Conservation (phyloP, 2,888 invertebrate genomes). For the Empis livida region DNA sequence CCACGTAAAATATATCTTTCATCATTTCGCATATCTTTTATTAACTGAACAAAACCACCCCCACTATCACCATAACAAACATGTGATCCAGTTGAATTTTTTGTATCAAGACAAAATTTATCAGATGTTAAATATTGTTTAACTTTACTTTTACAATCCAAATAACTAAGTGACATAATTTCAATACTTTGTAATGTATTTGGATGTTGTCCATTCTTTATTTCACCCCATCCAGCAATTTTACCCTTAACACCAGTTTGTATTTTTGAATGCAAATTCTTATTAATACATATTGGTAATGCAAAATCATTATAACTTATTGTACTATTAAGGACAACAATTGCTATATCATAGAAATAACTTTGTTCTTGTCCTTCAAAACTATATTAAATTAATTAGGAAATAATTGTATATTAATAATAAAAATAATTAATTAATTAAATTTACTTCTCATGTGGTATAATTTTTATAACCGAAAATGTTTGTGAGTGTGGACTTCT, state of each 20-base stretch:
- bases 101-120: conserved; percentile 3
- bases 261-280: background rate
- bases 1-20: background rate
- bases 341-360: background rate
- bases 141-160: conserved; percentile 1
- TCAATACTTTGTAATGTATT: too few species aligned
- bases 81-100: background rate
- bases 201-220: too few species aligned
- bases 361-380: too few species aligned
- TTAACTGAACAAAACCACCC: conserved; percentile 2
- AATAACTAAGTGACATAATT: conserved; percentile 5
- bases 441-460: too few species aligned
- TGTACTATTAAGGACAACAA: background rate
- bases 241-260: background rate
- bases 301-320: background rate
- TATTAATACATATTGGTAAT: background rate
- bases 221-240: too few species aligned
- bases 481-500: too few species aligned
- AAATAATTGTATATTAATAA: too few species aligned
- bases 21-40: background rate
- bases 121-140: conserved; percentile 2
- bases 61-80: conserved; percentile 9
- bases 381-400: too few species aligned
- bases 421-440: too few species aligned
- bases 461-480: too few species aligned